Conservation (phyloP, 2,888 invertebrate species). For the Dynastes grantii region DNA sequence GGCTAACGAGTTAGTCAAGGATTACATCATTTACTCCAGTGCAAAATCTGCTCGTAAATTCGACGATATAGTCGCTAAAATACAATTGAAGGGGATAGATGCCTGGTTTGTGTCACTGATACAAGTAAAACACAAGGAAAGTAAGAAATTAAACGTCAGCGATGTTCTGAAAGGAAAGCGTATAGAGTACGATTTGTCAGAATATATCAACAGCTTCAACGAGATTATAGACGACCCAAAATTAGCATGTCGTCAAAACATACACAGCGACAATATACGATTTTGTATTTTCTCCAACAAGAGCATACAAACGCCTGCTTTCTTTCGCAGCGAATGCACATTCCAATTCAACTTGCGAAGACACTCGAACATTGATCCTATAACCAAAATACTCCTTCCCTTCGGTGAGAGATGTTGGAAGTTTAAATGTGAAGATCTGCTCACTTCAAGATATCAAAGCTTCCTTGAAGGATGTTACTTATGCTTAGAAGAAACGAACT, state of each 20-base stretch:
- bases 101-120: not conserved
- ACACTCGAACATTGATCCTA: not conserved
- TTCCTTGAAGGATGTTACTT: not conserved
- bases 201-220: not conserved
- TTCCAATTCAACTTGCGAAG: not conserved
- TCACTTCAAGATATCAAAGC: not conserved
- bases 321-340: not conserved
- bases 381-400: not conserved
- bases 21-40: conserved; percentile 4
- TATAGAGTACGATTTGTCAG: not conserved
- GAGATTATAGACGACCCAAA: not conserved
- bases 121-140: not conserved
- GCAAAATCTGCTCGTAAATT: not conserved
- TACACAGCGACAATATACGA: not conserved
- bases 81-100: not conserved
- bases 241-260: not conserved
- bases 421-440: not conserved
- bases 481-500: not conserved
- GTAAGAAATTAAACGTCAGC: not conserved
- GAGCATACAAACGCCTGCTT: not conserved
- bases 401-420: not conserved
- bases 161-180: not conserved
- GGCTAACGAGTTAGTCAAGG: not conserved
- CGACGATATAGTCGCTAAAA: not conserved
- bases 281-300: conserved; percentile 4